These are phyloP conservation scores for Drosophila mulleri DNA, from an alignment of 2,888 invertebrate species.

Conservation along the genomic window DNA sequence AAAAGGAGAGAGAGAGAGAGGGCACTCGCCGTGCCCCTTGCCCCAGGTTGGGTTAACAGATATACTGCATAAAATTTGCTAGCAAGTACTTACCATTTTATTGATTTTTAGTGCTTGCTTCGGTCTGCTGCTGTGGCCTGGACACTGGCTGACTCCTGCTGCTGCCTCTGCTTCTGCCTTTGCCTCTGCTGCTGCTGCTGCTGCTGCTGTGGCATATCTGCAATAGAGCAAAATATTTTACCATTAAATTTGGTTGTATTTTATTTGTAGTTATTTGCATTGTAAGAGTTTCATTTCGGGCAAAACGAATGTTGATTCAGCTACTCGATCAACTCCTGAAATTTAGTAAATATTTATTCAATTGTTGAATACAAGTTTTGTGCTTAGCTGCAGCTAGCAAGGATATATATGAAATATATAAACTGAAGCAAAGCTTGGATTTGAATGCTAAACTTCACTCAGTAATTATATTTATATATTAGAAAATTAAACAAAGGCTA, in stretches of 20 bases:
- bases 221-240: conserved; percentile 59
- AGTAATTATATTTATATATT: too few species aligned
- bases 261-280: conserved; percentile 36
- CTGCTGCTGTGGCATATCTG: conserved; percentile 44
- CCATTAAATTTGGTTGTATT: conserved; percentile 49
- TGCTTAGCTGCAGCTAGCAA: neutral
- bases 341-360: neutral
- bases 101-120: conserved; percentile 60
- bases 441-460: neutral
- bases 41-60: conserved; percentile 3
- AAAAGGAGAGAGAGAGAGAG: neutral
- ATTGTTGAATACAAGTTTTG: neutral
- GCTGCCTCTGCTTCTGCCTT: neutral
- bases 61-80: conserved; percentile 30
- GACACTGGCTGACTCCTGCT: conserved; percentile 14
- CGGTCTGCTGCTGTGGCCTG: conserved; percentile 23
- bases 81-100: conserved; percentile 72
- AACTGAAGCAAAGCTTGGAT: neutral
- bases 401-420: neutral
- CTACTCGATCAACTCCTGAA: conserved; percentile 7
- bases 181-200: neutral
- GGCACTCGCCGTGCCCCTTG: neutral
- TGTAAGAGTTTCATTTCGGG: conserved; percentile 35
- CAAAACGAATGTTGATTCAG: conserved; percentile 8
- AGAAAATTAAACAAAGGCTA: too few species aligned